These are phyloP conservation scores for Nothobranchius furzeri DNA, from an alignment of 2,113 vertebrate species.

Conservation along the genomic window DNA sequence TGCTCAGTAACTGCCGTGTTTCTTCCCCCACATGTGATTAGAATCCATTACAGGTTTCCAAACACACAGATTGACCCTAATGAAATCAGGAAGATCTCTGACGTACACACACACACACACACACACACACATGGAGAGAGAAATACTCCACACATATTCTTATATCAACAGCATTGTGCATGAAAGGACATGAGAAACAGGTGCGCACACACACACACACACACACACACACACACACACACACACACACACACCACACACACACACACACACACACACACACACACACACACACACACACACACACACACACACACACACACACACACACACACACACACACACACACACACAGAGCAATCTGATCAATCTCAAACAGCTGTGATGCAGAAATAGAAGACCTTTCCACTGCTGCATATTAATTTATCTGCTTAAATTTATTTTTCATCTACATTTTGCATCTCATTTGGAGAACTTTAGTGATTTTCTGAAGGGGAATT, in stretches of 20 bases:
- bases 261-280: not conserved
- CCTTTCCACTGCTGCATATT: not conserved
- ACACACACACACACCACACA: not conserved
- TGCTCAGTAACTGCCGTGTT: constrained; percentile 9
- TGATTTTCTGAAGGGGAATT: not conserved
- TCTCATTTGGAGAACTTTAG: not conserved
- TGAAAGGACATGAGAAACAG: not conserved
- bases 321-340: not conserved
- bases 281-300: not conserved
- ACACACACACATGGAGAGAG: not conserved
- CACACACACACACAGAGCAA: not conserved
- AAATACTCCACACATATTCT: constrained; percentile 5
- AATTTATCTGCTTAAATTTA: not conserved
- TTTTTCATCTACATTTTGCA: not conserved
- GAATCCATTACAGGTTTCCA: constrained; percentile 21
- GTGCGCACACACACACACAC: not conserved
- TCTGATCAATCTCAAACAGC: constrained; percentile 19
- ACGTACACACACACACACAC: constrained; percentile 4
- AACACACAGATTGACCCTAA: constrained; percentile 24
- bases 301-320: not conserved
- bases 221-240: not conserved
- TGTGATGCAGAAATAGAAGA: constrained; percentile 21
- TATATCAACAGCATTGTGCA: not conserved
- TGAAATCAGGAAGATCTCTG: constrained; percentile 36
- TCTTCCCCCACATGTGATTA: constrained; percentile 30